These are phyloP conservation scores for Cheilosia vulpina DNA, from an alignment of 2,888 invertebrate species.

Conservation along the genomic window DNA sequence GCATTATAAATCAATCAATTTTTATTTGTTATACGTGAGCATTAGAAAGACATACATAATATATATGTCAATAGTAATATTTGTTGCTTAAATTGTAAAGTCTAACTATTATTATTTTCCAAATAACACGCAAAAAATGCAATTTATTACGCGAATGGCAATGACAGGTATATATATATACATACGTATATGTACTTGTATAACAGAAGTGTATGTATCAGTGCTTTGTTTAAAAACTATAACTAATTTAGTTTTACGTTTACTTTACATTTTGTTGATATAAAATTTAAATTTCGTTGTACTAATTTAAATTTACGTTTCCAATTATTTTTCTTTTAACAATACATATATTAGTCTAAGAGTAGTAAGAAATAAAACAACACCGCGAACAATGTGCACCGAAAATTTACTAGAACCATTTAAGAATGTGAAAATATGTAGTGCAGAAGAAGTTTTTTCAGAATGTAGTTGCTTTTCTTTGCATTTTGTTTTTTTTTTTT, in stretches of 20 bases:
- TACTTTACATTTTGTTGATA: constrained; percentile 27
- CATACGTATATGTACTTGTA: constrained; percentile 28
- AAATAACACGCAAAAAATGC: constrained; percentile 61
- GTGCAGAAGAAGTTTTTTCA: not conserved
- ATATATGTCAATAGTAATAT: not conserved
- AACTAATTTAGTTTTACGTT: constrained; percentile 44
- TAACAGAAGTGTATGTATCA: constrained; percentile 68
- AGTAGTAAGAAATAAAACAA: constrained; percentile 22
- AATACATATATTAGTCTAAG: constrained; percentile 12
- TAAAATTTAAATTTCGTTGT: constrained; percentile 71
- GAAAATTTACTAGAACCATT: constrained; percentile 12
- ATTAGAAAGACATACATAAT: constrained; percentile 6
- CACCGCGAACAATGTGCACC: constrained; percentile 61
- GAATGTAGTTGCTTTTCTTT: not conserved
- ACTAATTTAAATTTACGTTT: constrained; percentile 45
- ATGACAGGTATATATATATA: constrained; percentile 39
- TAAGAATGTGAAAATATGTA: not conserved
- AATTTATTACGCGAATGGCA: constrained; percentile 55
- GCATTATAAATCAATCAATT: not conserved
- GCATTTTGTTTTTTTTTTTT: not conserved
- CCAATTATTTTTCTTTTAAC: constrained; percentile 31
- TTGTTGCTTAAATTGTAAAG: constrained; percentile 12
- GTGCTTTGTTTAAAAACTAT: constrained; percentile 60
- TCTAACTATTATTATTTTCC: constrained; percentile 34
- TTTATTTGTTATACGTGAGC: constrained; percentile 14